These are phyloP conservation scores for Actinopyga echinites DNA, from an alignment of 53 echinoderm and acorn worm species.

Conservation along the genomic window DNA sequence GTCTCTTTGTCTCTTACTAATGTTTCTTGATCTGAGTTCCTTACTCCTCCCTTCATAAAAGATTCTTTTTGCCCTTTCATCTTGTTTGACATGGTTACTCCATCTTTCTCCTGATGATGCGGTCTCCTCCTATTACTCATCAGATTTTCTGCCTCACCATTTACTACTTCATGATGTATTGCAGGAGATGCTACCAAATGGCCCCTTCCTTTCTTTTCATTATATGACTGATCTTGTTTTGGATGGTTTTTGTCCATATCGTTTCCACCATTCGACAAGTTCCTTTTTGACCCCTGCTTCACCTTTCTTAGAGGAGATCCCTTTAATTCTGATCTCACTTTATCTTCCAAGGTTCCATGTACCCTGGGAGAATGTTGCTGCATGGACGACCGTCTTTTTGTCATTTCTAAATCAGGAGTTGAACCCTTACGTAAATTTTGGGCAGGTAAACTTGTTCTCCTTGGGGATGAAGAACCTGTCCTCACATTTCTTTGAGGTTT, in stretches of 20 bases:
- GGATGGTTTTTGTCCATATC: too few species aligned
- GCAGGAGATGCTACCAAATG: neutral
- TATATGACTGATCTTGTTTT: neutral
- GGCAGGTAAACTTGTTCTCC: constrained; percentile 17
- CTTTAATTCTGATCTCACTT: neutral
- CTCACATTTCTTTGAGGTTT: constrained; percentile 32
- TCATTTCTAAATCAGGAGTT: neutral
- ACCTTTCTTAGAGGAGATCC: constrained; percentile 4
- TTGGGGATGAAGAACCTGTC: neutral
- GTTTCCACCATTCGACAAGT: too few species aligned
- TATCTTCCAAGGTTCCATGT: neutral
- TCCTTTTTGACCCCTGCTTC: neutral
- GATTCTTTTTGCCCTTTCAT: too few species aligned
- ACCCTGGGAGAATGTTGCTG: neutral
- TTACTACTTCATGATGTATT: neutral
- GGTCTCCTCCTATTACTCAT: neutral
- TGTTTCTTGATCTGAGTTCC: too few species aligned
- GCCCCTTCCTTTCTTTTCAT: neutral
- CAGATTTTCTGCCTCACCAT: neutral
- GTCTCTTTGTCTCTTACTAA: too few species aligned
- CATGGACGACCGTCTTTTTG: neutral
- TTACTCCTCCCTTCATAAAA: too few species aligned
- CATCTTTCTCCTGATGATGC: too few species aligned
- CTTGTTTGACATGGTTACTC: too few species aligned
- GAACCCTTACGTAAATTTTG: neutral